phyloP scores from a whole-genome alignment of 2,888 invertebrate species.

The Nymphalis urticae region DNA sequence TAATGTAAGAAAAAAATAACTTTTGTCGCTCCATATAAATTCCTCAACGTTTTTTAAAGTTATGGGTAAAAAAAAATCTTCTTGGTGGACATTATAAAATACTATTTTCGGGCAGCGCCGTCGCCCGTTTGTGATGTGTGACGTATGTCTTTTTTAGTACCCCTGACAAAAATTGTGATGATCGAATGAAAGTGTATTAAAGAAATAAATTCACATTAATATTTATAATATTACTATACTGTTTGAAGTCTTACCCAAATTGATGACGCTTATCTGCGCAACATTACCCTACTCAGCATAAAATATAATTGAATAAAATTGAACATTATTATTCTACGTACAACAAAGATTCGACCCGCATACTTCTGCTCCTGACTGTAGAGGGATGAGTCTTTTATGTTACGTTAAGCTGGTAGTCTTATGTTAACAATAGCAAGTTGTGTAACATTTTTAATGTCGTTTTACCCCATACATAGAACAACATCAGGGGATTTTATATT shows the following conservation, averaged over 20 bases:
- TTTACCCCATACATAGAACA: conserved; percentile 56
- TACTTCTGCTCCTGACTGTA: conserved; percentile 38
- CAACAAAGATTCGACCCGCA: conserved; percentile 69
- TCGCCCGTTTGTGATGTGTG: too few relatives aligned
- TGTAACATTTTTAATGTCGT: conserved; percentile 63
- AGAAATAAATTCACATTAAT: too few relatives aligned
- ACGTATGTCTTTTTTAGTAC: too few relatives aligned
- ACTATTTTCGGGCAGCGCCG: background rate
- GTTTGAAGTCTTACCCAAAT: conserved; percentile 10
- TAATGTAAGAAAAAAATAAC: too few relatives aligned
- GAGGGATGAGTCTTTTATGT: conserved; percentile 55
- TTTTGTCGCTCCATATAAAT: too few relatives aligned
- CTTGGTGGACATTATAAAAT: background rate
- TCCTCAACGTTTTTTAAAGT: too few relatives aligned
- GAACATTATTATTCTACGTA: conserved; percentile 36
- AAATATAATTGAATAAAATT: conserved; percentile 23
- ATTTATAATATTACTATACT: background rate
- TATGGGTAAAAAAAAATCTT: too few relatives aligned
- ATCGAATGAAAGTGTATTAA: too few relatives aligned
- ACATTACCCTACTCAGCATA: conserved; percentile 29
- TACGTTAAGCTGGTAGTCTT: conserved; percentile 52
- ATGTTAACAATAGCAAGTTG: conserved; percentile 65
- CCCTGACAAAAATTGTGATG: too few relatives aligned
- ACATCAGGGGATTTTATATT: conserved; percentile 56
- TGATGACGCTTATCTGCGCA: conserved; percentile 18